Evolutionary conservation across 2,113 vertebrate genomes (phyloP).

Genomic region (Salvelinus alpinus): DNA sequence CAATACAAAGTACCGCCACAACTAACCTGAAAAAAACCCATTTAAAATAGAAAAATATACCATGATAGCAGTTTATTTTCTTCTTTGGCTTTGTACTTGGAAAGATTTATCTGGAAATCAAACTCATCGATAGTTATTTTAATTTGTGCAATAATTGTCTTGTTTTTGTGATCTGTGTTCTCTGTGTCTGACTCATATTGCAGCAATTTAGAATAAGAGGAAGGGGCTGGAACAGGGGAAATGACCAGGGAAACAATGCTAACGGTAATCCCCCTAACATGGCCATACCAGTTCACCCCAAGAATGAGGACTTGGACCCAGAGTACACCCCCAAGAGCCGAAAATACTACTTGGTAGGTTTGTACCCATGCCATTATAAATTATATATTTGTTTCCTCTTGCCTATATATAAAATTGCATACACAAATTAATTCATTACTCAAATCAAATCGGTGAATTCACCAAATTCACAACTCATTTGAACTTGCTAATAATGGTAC

Average conservation of each 20-base stretch:
- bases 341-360: slow-evolving; percentile 92
- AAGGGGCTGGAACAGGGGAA: slow-evolving; percentile 88
- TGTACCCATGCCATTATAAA: neutral
- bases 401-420: neutral
- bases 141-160: neutral
- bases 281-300: slow-evolving; percentile 71
- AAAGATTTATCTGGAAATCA: neutral
- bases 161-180: neutral
- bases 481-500: neutral
- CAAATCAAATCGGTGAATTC: neutral
- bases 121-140: neutral
- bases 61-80: too few species aligned
- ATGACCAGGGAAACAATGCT: slow-evolving; percentile 78
- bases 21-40: too few species aligned
- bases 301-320: slow-evolving; percentile 89
- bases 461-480: neutral
- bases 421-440: neutral
- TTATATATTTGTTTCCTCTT: neutral
- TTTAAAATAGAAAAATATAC: too few species aligned
- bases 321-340: slow-evolving; percentile 93
- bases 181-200: slow-evolving; percentile 15
- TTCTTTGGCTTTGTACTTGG: too few species aligned
- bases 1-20: too few species aligned
- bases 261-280: slow-evolving; percentile 74
- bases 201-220: slow-evolving; percentile 89